These are phyloP conservation scores for Drosophila nr. perissopoda DNA, from an alignment of 2,888 invertebrate species.

Conservation along the genomic window DNA sequence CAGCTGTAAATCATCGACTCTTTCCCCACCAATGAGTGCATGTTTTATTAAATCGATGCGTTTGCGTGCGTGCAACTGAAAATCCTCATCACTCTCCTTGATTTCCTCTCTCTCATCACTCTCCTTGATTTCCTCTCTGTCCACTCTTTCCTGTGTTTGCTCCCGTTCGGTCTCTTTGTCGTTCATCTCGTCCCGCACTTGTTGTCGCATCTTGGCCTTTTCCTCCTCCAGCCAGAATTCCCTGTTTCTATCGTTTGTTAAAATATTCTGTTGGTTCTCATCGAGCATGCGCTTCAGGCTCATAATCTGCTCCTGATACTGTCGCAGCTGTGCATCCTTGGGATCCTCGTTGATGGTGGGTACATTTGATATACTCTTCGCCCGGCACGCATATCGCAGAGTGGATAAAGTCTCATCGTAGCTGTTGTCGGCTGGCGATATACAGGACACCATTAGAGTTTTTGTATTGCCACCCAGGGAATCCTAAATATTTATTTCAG, in stretches of 20 bases:
- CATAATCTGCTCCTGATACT: constrained; percentile 94
- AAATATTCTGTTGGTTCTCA: constrained; percentile 42
- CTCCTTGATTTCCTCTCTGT: background rate
- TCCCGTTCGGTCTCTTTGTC: background rate
- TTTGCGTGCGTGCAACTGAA: constrained; percentile 79
- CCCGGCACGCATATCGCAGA: constrained; percentile 92
- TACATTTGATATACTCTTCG: constrained; percentile 94
- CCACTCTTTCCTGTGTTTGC: background rate
- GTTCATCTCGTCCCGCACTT: constrained; percentile 83
- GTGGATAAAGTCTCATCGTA: constrained; percentile 94
- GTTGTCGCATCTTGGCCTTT: constrained; percentile 70
- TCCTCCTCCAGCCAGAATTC: constrained; percentile 85
- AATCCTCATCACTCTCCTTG: constrained; percentile 35
- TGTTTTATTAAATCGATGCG: constrained; percentile 89
- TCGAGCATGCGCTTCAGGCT: constrained; percentile 86
- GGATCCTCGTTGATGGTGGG: constrained; percentile 95
- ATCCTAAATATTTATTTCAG: constrained; percentile 85
- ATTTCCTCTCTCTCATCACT: background rate
- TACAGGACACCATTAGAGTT: constrained; percentile 94
- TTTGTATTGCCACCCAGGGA: constrained; percentile 95
- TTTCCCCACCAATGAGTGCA: constrained; percentile 92
- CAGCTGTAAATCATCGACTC: constrained; percentile 89
- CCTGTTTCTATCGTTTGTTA: constrained; percentile 5
- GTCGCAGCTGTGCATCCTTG: constrained; percentile 93
- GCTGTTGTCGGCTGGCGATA: constrained; percentile 93